Evolutionary conservation across 2,797 vertebrate species (phyloP).

Genomic region (Ceryle rudis): DNA sequence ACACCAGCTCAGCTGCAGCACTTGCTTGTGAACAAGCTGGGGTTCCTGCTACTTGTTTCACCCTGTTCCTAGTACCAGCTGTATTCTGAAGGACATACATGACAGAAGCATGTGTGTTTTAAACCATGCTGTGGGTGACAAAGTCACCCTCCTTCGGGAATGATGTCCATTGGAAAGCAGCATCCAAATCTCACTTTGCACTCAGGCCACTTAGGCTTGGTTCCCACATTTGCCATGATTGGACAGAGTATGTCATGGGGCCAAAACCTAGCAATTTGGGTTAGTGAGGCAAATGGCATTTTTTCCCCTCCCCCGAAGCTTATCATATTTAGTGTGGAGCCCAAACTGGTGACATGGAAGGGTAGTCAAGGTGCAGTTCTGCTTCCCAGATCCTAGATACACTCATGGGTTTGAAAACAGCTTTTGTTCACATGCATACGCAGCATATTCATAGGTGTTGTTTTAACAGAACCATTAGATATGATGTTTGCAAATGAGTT

Average conservation of each 20-base stretch:
- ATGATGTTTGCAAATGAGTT: neutral
- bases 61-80: neutral
- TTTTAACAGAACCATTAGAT: neutral
- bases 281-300: neutral
- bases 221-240: rapidly evolving
- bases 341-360: neutral
- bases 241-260: rapidly evolving
- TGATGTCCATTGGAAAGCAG: neutral
- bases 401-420: neutral
- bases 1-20: neutral
- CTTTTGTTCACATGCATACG: neutral
- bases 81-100: neutral
- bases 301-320: rapidly evolving
- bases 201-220: neutral
- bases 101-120: neutral
- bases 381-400: slow-evolving; percentile 1
- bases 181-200: neutral
- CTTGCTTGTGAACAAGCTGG: neutral
- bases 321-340: neutral
- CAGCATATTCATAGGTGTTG: neutral
- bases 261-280: neutral
- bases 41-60: neutral
- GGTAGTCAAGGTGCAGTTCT: neutral
- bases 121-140: neutral
- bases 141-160: neutral